phyloP scores from a whole-genome alignment of 2,797 vertebrate genomes.

The Taenioides sp. region DNA sequence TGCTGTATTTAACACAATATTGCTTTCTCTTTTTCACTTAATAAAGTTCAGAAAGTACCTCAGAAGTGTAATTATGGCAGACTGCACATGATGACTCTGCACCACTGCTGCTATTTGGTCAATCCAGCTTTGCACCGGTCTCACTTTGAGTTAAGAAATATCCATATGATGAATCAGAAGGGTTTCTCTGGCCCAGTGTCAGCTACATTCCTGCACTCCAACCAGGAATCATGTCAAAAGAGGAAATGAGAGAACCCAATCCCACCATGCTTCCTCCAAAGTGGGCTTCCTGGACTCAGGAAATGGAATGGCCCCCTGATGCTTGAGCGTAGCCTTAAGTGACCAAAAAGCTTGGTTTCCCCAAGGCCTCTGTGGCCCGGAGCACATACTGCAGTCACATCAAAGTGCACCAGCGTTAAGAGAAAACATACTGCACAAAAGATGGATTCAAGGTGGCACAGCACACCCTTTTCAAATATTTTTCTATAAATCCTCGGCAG shows the following conservation, averaged over 20 bases:
- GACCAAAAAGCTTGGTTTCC: slow-evolving; percentile 47
- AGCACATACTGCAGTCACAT: slow-evolving; percentile 40
- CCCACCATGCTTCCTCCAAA: slow-evolving; percentile 62
- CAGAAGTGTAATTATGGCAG: slow-evolving; percentile 57
- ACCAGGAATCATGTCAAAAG: slow-evolving; percentile 59
- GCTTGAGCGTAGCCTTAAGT: slow-evolving; percentile 51
- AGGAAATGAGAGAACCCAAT: slow-evolving; percentile 77
- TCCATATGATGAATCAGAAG: slow-evolving; percentile 47
- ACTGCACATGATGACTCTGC: slow-evolving; percentile 51
- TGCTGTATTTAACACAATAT: slow-evolving; percentile 64
- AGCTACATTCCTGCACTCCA: slow-evolving; percentile 68
- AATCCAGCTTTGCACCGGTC: slow-evolving; percentile 24
- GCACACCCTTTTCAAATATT: slow-evolving; percentile 1
- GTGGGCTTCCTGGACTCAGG: slow-evolving; percentile 65
- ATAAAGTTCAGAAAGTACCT: slow-evolving; percentile 69
- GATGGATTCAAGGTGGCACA: background rate
- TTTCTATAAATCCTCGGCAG: slow-evolving; percentile 18
- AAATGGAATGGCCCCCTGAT: slow-evolving; percentile 65
- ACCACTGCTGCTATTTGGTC: slow-evolving; percentile 30
- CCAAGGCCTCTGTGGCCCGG: slow-evolving; percentile 41
- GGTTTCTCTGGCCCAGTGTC: slow-evolving; percentile 35
- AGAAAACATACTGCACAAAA: slow-evolving; percentile 60
- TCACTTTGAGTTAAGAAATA: slow-evolving; percentile 48
- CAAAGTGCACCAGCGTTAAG: slow-evolving; percentile 53
- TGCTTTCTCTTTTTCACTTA: slow-evolving; percentile 71